Evolutionary conservation across 2,797 vertebrate species (phyloP), one percentile per base, ranked within the genome.

Genomic region (Acanthis flammea): DNA sequence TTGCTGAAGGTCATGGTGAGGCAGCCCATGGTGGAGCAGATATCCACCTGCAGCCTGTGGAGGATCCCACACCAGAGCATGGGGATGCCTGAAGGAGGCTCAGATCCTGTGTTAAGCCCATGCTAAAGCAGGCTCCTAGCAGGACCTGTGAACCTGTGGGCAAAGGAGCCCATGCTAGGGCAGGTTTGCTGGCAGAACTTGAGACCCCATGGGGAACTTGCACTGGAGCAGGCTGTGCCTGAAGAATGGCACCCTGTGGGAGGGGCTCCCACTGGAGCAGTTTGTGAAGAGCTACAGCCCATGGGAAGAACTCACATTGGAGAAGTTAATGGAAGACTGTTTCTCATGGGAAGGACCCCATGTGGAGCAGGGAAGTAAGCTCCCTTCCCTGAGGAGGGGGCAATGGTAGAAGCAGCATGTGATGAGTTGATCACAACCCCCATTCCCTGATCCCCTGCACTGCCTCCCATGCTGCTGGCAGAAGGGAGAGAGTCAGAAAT

Each of bases 121-220:
- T 22, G 9, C 27, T 62, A 54, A n/a, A 82, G 71, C 24, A 82
- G 37, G n/a, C 24, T 76, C 7, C 71, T 70, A 28, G 19, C 44
- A 33, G n/a, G 44, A 27, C n/a, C n/a, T 57, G 55, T 57, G 78
- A 54, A 30, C 24, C 44, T 44, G 31, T 28, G 41, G 19, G 35
- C 35, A 75, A 48, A 82, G 28, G 37, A 63, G 24, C 30, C 33
- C 57, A 19, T 39, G 51, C 19, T 45, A 11, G 37, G 58, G 72
- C n/a, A 65, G 44, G 30, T 41, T 76, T 76, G 21, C 65, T 83
- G 39, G 50, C 30, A 83, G 44, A 62, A 23, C 39, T 39, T 65
- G 44, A 0, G 2, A 23, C 7, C 14, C 30, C 18, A 9, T 0
- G 0, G 72, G 50, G 10, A 4, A 58, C 15, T n/a, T 18, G 14